phyloP scores from a whole-genome alignment of 2,797 vertebrate genomes.

The Chaetophractus vellerosus region DNA sequence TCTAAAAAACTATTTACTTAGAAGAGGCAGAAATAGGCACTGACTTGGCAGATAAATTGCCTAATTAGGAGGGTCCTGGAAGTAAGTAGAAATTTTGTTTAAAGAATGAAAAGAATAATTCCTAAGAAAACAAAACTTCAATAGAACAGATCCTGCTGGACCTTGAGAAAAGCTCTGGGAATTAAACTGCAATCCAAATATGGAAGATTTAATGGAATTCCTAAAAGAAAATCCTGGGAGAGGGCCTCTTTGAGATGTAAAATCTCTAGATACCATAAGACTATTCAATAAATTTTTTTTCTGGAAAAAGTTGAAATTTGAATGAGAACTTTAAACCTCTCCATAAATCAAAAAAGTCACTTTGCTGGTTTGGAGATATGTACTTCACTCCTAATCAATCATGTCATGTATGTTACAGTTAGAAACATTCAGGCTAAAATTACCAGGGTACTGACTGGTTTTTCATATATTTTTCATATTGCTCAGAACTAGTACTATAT shows the following conservation, averaged over 20 bases:
- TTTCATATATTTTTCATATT: background rate
- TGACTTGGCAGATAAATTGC: background rate
- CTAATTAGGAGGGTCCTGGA: conserved; percentile 4
- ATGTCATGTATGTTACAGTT: background rate
- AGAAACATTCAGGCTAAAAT: conserved; percentile 18
- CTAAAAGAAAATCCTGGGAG: conserved; percentile 10
- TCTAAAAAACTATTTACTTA: conserved; percentile 8
- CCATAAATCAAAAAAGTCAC: conserved; percentile 49
- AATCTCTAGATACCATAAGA: background rate
- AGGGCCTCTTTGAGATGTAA: background rate
- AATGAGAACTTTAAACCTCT: conserved; percentile 7
- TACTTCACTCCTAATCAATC: background rate
- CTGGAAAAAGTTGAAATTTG: conserved; percentile 29
- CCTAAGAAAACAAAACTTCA: background rate
- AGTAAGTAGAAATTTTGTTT: conserved; percentile 58
- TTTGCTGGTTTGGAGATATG: background rate
- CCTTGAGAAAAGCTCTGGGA: background rate
- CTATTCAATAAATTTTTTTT: background rate
- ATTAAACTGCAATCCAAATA: background rate
- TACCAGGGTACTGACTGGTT: background rate
- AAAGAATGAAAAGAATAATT: conserved; percentile 37
- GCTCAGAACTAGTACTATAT: background rate
- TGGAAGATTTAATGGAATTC: conserved; percentile 19
- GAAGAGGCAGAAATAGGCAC: background rate
- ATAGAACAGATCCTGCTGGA: background rate